Base-by-base conservation (phyloP, 2,888 invertebrate genomes). In the Caenorhabditis sp. region DNA sequence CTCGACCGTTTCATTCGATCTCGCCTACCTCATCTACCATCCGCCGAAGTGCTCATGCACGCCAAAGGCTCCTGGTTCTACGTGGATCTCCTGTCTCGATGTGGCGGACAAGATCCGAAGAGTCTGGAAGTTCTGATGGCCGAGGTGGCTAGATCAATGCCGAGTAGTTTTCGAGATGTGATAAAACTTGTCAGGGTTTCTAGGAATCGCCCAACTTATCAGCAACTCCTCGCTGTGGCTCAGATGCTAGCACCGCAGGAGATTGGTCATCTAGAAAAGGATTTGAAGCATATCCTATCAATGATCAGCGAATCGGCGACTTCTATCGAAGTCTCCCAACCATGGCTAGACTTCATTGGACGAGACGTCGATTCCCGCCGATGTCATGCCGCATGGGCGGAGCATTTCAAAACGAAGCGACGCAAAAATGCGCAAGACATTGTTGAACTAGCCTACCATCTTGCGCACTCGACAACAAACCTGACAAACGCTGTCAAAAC, bases 391-490 rank as follows among this genome's bases (percentile, higher is more conserved):
- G 78, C 78, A 3, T 83, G 83, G 83, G 78, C 80, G 20, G 78
- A 83, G 52, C 65, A 77, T 58, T 81, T 62, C 67, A 82, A 82
- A 62, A 73, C 77, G 56, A 76, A 78, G 57, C 63, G 70, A 50
- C 61, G 78, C 21, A 80, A 80, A 63, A 75, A 62, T n/a, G 76
- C 80, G 0, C 80, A 81, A 54, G 83, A 83, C 61, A 54, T 83
- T 2, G 70, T 79, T 27, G 78, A 81, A 52, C 64, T 83, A n/a
- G 83, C 83, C 5, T 83, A 78, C 64, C 83, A 83, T 57, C 67
- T 83, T 12, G 76, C 83, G 2, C 81, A 78, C 52, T 83, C 83
- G 0, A 60, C 78, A 63, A 54, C 62, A 8, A 64, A 67, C 58
- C 65, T 64, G 7, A 26, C 50, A 0, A 67, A 67, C 27, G 67